Base-by-base conservation (phyloP, 2,888 invertebrate species). In the Noctua janthe region DNA sequence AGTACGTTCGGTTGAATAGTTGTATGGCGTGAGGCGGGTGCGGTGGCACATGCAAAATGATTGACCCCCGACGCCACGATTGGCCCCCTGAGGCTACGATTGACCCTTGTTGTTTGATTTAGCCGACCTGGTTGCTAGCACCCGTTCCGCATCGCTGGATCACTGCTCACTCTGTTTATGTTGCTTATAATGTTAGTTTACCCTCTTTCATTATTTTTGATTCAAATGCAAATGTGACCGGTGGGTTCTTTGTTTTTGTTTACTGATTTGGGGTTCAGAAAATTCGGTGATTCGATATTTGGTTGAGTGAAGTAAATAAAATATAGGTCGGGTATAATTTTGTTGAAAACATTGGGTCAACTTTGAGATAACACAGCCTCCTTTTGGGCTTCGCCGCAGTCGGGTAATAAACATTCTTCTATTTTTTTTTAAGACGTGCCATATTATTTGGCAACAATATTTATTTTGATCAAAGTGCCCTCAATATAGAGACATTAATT, bases 101-200 rank as follows among this genome's bases (percentile, higher is more conserved):
- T 81, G 94, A 91, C 89, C 91, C 92, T 90, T 94, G 95, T 94
- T 95, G 94, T 96, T 95, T 95, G 95, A 95, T 95, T 94, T 94
- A 89, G 91, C 88, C 93, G 94, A 92, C 93, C 94, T 94, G 94
- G 91, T 92, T 92, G 91, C 89, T 87, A 78, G 87, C 90, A 88
- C 91, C 87, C 90, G 90, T 94, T 94, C 90, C 93, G 88, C 93
- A 92, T 92, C 92, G 91, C 87, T 90, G 90, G 87, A 70, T 88
- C 81, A 74, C 84, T 82, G 82, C 80, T 88, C 89, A 76, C 85
- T 79, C 74, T 89, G 87, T 91, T 90, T 90, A 86, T 88, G 86
- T 86, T 89, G 82, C 80, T 85, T 84, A 84, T 84, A 88, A 87
- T 83, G 84, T 87, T 87, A 90, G 89, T 89, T 88, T 81, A 78